Percentiles rank a stretch among this genome's conserved stretches.
Evolutionary conservation across 2,797 vertebrate genomes (phyloP).

Genomic region (Myiotriccus ornatus): DNA sequence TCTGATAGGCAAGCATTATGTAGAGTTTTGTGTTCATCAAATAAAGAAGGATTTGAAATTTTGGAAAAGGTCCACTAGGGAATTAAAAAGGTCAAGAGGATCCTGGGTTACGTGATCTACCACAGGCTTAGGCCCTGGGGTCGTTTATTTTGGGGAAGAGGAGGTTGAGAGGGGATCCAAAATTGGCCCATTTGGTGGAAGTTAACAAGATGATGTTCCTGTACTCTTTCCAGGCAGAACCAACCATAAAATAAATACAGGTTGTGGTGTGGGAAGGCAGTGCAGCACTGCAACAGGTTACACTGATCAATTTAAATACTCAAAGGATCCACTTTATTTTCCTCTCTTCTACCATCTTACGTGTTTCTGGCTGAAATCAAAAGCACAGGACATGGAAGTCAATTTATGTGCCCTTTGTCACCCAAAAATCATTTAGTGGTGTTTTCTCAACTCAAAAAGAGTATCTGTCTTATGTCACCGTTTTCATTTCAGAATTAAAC

Average conservation of each 20-base stretch:
- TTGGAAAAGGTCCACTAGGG: neutral
- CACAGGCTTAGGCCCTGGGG: too few species aligned
- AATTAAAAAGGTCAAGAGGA: too few species aligned
- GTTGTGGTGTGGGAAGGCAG: neutral
- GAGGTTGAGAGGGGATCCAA: neutral
- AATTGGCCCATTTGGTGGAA: neutral
- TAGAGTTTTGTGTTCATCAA: neutral
- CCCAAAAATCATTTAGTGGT: neutral
- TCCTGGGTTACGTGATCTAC: neutral
- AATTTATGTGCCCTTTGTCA: neutral
- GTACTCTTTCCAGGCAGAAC: neutral
- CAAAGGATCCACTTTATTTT: neutral
- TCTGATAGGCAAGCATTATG: fast-evolving
- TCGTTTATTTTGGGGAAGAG: neutral
- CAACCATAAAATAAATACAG: neutral
- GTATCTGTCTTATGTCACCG: neutral
- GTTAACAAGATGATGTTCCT: neutral
- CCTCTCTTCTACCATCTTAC: neutral
- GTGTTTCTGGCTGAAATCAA: neutral
- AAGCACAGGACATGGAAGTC: neutral
- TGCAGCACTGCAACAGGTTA: neutral
- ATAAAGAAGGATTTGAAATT: neutral
- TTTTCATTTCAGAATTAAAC: slow-evolving; percentile 46
- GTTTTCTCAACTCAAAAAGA: neutral
- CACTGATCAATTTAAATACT: neutral